Base-by-base conservation (phyloP, 2,888 invertebrate genomes). In the Phorcus lineatus region DNA sequence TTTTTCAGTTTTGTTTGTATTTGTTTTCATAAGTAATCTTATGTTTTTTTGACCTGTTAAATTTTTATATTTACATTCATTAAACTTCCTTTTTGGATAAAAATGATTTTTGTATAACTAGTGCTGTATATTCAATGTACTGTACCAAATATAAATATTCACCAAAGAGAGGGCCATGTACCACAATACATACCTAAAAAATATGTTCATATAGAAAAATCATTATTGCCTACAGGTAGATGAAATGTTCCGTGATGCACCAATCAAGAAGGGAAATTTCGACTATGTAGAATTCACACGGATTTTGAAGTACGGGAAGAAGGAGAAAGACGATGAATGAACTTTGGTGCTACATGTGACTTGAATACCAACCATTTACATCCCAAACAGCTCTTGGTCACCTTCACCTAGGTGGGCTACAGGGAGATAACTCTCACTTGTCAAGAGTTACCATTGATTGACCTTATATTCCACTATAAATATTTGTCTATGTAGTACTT, bases 261-360 rank as follows among this genome's bases (percentile, higher is more conserved):
- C 99, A 3, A 99, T 99, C 90, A 97, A 97, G 90, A 97, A 97
- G 90, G 91, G 91, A 19, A 95, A 97, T 92, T 99, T 99, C 92
- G 98, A 99, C 94, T 99, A 99, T 92, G 96, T 98, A 77, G 99
- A 99, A 94, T 99, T 99, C 93, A 99, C 99, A 53, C 96, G 99
- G 91, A 99, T 99, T 92, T 95, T 99, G 88, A 99, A 99, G 93
- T 99, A 99, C 90, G 99, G 99, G 75, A 99, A 99, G 91, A 99
- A 99, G 94, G 99, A 99, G 36, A 70, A 70, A 17, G 70, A 70
- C 40, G 70, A 70, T 70, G 70, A 70, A 70, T 70, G 70, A 70
- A 70, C 70, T 11, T 11, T 70, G 70, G 70, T 70, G 70, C 70
- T 36, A 70, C 36, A 19, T 70, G 47, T 31, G 19, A 16, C 36